Percentiles rank a stretch among this genome's conserved stretches.
Conservation (phyloP, 2,797 vertebrate genomes). For the Leucoraja ocellata region DNA sequence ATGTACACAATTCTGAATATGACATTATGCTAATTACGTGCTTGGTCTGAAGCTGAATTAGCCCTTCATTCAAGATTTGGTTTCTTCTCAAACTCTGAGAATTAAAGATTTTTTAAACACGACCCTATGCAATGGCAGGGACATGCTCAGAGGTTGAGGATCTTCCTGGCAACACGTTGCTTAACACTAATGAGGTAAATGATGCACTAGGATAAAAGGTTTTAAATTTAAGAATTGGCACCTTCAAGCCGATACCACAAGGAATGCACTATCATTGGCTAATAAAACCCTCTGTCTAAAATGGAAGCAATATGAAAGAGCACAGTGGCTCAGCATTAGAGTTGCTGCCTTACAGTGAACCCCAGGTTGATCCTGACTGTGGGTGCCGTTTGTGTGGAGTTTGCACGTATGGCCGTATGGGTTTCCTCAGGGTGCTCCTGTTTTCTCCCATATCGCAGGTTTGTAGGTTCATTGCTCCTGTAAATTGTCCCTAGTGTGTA, state of each 20-base stretch:
- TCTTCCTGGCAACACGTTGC: background rate
- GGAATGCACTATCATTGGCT: background rate
- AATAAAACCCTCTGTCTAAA: background rate
- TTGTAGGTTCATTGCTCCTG: too few relatives aligned
- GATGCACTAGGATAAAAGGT: background rate
- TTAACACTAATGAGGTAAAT: background rate
- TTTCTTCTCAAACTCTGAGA: background rate
- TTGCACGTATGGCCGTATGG: too few relatives aligned
- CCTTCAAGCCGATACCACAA: background rate
- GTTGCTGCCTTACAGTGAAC: too few relatives aligned
- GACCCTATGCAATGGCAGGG: background rate
- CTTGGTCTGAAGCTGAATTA: background rate
- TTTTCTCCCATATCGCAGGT: too few relatives aligned
- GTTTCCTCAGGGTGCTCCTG: too few relatives aligned
- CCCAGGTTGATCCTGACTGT: too few relatives aligned
- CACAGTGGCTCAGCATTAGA: too few relatives aligned
- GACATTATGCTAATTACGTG: background rate
- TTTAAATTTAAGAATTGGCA: background rate
- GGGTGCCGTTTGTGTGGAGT: too few relatives aligned
- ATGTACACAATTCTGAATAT: background rate
- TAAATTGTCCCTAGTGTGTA: too few relatives aligned
- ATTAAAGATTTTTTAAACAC: background rate
- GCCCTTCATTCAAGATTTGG: background rate
- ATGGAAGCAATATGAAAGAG: background rate
- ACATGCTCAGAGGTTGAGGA: background rate